Evolutionary conservation across 1,140 invertebrate species (phyloP), one percentile per base, ranked within the genome.

Genomic region (Drosophila erecta): DNA sequence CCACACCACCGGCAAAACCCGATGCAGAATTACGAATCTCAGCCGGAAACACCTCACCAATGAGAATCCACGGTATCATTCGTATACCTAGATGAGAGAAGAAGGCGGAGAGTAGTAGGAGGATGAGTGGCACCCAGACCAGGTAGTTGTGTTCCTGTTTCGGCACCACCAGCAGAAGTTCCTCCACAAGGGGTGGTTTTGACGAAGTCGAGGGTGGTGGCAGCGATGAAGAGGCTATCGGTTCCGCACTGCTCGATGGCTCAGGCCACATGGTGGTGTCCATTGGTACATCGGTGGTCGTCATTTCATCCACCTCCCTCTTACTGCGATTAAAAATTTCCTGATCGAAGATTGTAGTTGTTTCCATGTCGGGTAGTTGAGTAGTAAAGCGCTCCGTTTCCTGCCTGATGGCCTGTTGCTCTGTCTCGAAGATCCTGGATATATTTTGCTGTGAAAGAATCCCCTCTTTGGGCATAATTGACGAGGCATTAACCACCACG

Each of bases 51-150:
- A 95, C 95, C 91, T 96, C 96, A 20, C 95, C 96, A 35, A 95
- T 95, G 3, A 97, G 93, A 44, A 97, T 94, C 96, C 96, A 97
- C 7, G 96, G 96, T 4, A 97, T 79, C 30, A 96, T 91, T 49
- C 95, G 92, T 15, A 96, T 95, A 0, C 95, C 95, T 3, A 94
- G 91, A 70, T 96, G 95, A 0, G 95, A 94, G 14, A 95, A 92
- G 67, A 96, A 95, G 1, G 96, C 96, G 1, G 95, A 92, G 2
- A 93, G 77, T 47, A 96, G 93, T 17, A 97, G 90, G 0, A 96
- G 93, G 0, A 93, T 94, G 5, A 94, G 93, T 0, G 96, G 96
- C 5, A 96, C 83, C 96, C 96, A 96, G 0, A 93, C 93, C 64
- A 94, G 94, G 2, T 92, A 89, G 47, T 93, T 93, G 15, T 65